Evolutionary conservation across 2,113 vertebrate species (phyloP), one percentile per base, ranked within the genome.

Genomic region (Rynchops niger): DNA sequence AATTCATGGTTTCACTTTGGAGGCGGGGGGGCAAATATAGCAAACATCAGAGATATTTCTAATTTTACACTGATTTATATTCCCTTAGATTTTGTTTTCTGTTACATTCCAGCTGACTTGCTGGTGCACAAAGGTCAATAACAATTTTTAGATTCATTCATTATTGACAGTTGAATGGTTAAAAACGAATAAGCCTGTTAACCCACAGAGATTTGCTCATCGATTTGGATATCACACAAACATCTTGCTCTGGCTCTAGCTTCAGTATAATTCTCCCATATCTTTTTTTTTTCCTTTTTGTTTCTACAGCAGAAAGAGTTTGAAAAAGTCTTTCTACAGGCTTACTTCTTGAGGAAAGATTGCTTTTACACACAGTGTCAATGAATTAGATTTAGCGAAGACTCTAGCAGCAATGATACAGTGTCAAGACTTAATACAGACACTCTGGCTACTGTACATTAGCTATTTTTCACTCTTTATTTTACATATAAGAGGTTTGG

Each of bases 381-480:
- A 52, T 89, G 61, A 88, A 87, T 96, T 96, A 95, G 50, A 61
- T 93, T 92, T 96, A 97, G 90, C 77, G 86, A 90, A 69, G 42
- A 89, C 10, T n/a, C 65, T 86, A 86, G 55, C 45, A 93, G 55
- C 90, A 91, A 70, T 61, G 53, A 80, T 38, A 62, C 40, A 70
- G 11, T 72, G 42, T 55, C 45, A 88, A 88, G 58, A 50, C 38
- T 80, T 85, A 63, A 49, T 86, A 29, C 27, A 65, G 42, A 55
- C 38, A 72, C 34, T 38, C 42, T 25, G 71, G 47, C 22, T 93
- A 55, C 52, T 34, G 11, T 45, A 50, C 0, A 0, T 65, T 77
- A 74, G 27, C 27, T 91, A 40, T 93, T 92, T 97, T 94, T 97
- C 65, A 87, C 91, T 93, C 34, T 93, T 95, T 86, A 62, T 88